Conservation (phyloP, 2,113 vertebrate genomes). For the Pitta sordida region DNA sequence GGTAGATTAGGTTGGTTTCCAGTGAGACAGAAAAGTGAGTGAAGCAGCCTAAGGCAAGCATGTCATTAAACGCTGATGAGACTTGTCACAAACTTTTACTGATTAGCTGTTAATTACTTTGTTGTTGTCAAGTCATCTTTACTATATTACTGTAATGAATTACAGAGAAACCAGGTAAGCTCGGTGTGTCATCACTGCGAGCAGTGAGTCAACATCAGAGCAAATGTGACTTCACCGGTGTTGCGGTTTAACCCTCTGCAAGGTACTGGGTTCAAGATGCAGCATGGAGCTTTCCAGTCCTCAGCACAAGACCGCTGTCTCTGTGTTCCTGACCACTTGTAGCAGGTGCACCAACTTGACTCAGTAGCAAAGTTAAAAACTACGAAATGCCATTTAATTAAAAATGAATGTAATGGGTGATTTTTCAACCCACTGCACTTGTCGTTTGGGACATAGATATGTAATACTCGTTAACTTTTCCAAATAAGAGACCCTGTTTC, state of each 20-base stretch:
- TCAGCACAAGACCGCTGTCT: neutral
- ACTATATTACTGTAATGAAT: neutral
- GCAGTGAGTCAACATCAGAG: neutral
- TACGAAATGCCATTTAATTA: neutral
- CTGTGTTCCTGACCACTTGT: neutral
- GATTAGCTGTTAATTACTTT: neutral
- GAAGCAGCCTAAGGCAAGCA: neutral
- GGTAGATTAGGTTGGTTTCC: neutral
- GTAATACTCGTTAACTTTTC: neutral
- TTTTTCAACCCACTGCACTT: conserved; percentile 12
- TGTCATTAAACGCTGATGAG: neutral
- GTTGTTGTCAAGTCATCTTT: neutral
- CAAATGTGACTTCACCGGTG: neutral
- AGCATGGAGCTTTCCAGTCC: neutral
- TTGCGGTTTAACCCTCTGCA: neutral
- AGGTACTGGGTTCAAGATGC: neutral
- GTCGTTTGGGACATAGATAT: neutral
- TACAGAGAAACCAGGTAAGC: neutral
- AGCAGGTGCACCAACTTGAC: neutral
- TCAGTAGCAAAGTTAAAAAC: neutral
- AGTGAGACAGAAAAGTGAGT: neutral
- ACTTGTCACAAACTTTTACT: neutral
- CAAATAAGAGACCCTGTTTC: conserved; percentile 3
- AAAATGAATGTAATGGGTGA: neutral
- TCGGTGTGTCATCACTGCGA: neutral